phyloP scores from a whole-genome alignment of 2,888 invertebrate genomes.

The Arctia plantaginis region DNA sequence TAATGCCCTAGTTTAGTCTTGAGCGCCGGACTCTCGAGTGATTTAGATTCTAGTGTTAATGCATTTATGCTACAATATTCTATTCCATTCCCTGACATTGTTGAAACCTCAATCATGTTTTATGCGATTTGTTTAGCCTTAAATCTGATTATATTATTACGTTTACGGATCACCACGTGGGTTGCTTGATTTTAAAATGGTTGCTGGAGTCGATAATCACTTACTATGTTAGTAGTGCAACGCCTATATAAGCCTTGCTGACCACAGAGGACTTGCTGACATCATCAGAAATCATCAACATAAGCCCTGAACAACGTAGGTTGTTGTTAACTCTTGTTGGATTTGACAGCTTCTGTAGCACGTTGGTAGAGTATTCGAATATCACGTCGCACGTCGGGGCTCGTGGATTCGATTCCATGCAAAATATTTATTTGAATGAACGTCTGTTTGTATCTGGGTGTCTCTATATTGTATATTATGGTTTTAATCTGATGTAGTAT shows the following conservation, averaged over 20 bases:
- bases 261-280: no score
- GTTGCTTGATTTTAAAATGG: not conserved
- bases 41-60: conserved; percentile 29
- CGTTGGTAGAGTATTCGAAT: no score
- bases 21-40: conserved; percentile 28
- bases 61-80: conserved; percentile 30
- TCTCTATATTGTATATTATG: no score
- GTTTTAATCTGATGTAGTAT: no score
- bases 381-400: no score
- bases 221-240: not conserved
- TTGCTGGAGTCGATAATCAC: not conserved
- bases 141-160: not conserved
- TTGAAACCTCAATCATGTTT: conserved; percentile 5
- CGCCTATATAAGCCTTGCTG: not conserved
- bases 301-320: no score
- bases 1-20: conserved; percentile 42
- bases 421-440: no score
- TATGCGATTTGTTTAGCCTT: not conserved
- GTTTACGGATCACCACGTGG: not conserved
- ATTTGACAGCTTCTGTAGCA: no score
- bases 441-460: no score
- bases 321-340: no score
- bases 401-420: no score
- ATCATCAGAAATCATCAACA: no score
- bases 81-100: conserved; percentile 19